Base-by-base conservation (phyloP, 2,888 invertebrate genomes). In the Polydrusus tereticollis region DNA sequence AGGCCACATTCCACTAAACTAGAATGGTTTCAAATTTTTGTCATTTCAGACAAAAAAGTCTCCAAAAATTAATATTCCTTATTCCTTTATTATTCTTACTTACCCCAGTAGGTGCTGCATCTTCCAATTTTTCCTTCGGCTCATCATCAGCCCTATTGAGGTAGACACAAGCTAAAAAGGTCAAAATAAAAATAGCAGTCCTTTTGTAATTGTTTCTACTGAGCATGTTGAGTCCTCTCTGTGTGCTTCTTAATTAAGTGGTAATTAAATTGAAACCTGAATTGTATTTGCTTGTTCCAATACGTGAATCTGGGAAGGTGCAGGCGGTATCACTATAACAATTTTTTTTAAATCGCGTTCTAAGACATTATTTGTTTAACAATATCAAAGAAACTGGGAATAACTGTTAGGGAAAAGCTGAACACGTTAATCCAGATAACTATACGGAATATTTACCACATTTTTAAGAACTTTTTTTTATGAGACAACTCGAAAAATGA, bases 111-210 rank as follows among this genome's bases (percentile, higher is more conserved):
- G 76, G 76, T 63, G 74, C 76, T 5, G 29, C 57, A 69, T 71
- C 73, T 10, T 74, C 74, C 18, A 26, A 18, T 6, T 74, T 75
- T 67, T 76, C 77, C 59, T 77, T 77, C 1, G 77, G 77, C 60
- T 75, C 76, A 1, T 75, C 65, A 16, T 77, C 78, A 18, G 52
- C 52, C 16, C 16, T 8, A 55, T 29, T 55, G 8, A 29, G 10
- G 52, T 72, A 67, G 1, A 67, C 33, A 57, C 62, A 63, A n/a
- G 59, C 29, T 21, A 67, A 68, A 33, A 71, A 71, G 7, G 66
- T 55, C 14, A 58, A 14, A 14, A 66, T 6, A 52, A 71, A 71
- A 29, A 71, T 33, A 33, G 66, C 60, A 43, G 60, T 60, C 43
- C 62, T 50, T 26, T 16, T 59, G 33, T 66, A 62, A 47, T 66